Evolutionary conservation across 2,797 vertebrate species (phyloP).

Genomic region (Meriones psammophilus): DNA sequence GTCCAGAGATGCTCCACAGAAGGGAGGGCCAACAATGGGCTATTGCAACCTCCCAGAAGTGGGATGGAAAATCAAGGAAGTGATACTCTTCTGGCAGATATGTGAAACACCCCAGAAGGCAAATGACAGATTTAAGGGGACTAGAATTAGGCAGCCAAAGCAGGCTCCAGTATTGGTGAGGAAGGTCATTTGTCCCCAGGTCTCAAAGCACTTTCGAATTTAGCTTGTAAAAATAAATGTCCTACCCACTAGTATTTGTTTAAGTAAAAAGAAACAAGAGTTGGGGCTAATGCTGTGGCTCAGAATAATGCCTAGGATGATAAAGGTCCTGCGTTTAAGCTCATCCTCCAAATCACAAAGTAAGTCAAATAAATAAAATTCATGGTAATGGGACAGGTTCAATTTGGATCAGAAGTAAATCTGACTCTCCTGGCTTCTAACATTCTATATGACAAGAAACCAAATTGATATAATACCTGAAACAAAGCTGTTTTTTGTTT

Average conservation of each 20-base stretch:
- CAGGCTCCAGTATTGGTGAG: neutral
- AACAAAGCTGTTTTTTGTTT: neutral
- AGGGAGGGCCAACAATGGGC: neutral
- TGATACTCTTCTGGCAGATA: neutral
- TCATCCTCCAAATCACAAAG: neutral
- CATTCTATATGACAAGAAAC: constrained; percentile 26
- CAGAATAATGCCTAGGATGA: neutral
- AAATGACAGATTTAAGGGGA: neutral
- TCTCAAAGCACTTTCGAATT: constrained; percentile 11
- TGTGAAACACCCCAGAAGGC: neutral
- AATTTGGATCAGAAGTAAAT: neutral
- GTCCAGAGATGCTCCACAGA: neutral
- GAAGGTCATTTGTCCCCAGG: neutral
- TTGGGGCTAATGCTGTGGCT: too few species aligned
- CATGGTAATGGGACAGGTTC: neutral
- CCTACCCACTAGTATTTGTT: neutral
- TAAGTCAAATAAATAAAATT: neutral
- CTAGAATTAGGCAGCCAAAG: neutral
- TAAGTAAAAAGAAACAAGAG: constrained; percentile 31
- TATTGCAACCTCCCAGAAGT: neutral
- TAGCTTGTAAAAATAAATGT: neutral
- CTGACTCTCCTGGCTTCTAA: neutral
- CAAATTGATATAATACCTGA: neutral
- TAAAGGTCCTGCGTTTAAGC: neutral
- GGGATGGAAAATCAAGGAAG: neutral